Percentiles rank a stretch among this genome's conserved stretches.
Evolutionary conservation across 2,797 vertebrate genomes (phyloP).

Genomic region (Anas acuta): DNA sequence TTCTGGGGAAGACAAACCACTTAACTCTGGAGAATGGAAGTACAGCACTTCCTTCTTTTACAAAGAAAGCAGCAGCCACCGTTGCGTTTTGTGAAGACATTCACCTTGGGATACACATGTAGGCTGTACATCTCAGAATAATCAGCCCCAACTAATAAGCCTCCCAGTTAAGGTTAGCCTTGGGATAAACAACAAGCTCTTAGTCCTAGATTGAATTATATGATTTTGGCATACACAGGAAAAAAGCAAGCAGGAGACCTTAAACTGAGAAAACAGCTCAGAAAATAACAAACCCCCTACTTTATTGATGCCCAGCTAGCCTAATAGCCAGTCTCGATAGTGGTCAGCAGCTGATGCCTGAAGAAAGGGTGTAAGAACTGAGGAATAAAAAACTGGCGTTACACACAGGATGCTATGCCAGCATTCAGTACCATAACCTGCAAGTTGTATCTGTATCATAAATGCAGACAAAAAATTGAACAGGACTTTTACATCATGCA

Average conservation of each 20-base stretch:
- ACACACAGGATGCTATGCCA: neutral
- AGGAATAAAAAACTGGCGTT: neutral
- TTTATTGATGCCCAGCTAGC: neutral
- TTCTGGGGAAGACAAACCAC: neutral
- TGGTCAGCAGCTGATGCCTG: neutral
- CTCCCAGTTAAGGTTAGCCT: neutral
- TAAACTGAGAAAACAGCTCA: neutral
- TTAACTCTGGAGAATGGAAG: neutral
- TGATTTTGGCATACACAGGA: fast-evolving
- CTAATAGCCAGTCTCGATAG: neutral
- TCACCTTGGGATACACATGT: neutral
- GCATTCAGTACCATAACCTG: neutral
- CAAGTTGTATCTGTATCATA: neutral
- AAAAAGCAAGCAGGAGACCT: neutral
- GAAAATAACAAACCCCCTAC: neutral
- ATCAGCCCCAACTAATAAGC: neutral
- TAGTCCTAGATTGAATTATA: neutral
- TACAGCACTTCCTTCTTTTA: neutral
- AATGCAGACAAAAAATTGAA: neutral
- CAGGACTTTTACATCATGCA: neutral
- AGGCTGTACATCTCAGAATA: neutral
- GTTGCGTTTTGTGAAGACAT: neutral
- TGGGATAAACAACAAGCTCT: neutral
- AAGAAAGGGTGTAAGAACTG: neutral
- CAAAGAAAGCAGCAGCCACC: neutral